Conservation (phyloP, 2,113 vertebrate species). For the Hystrix cristata region DNA sequence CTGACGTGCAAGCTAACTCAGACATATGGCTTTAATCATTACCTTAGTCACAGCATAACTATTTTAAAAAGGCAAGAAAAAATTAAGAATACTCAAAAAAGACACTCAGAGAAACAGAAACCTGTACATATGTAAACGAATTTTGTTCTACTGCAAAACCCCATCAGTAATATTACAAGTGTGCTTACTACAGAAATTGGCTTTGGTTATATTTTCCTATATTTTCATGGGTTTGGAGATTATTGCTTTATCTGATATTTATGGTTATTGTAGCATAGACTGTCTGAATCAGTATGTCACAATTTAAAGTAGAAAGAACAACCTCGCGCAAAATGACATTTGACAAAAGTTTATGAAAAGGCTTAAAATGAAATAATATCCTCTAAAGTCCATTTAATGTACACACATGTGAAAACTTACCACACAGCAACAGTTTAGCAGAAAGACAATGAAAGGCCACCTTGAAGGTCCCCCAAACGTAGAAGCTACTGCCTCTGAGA, state of each 20-base stretch:
- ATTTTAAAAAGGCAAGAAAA: background rate
- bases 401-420: background rate
- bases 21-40: background rate
- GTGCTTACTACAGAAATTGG: background rate
- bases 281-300: background rate
- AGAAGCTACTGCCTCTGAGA: background rate
- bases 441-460: background rate
- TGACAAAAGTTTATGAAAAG: background rate
- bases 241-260: background rate
- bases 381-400: background rate
- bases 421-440: background rate
- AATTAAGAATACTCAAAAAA: background rate
- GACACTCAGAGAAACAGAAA: conserved; percentile 12
- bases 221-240: conserved; percentile 8
- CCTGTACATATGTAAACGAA: background rate
- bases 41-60: background rate
- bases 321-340: background rate
- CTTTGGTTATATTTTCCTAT: background rate
- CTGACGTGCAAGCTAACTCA: background rate
- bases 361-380: background rate
- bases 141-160: background rate
- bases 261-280: background rate
- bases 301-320: background rate
- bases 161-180: background rate
- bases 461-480: background rate